Evolutionary conservation across 2,888 invertebrate genomes (phyloP), one percentile per base, ranked within the genome.

Genomic region (Podotricha telesiphe): DNA sequence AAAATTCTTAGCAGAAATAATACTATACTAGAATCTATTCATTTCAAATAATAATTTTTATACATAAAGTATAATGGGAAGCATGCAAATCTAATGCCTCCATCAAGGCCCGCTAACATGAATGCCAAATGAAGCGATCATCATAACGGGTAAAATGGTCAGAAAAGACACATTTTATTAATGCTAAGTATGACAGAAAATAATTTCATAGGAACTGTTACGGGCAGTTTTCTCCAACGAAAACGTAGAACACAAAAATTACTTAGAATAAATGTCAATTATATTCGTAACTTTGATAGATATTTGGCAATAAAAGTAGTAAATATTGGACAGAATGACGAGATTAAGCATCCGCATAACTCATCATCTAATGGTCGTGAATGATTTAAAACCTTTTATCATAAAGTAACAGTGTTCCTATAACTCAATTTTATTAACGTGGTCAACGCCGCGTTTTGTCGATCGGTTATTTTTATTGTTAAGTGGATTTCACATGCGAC

Each of bases 311-410:
- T 92, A 91, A 91, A 91, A 90, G 88, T 86, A 87, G 89, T 89
- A 89, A 90, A 90, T 90, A 91, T 89, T 82, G 83, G 77, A 80
- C 78, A 53, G 83, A 85, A 86, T 92, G 90, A 91, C 89, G 91
- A 89, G 87, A 88, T 83, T 89, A 87, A 87, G 86, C 86, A 82
- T 86, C 78, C 84, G 79, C 83, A 89, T 91, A 91, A 92, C 88
- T 92, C 91, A 91, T 89, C 90, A 90, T 91, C 91, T 91, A 92
- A 91, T 92, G 90, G 92, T 87, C 84, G 83, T 84, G 88, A 86
- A 89, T 91, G 91, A 92, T 90, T 91, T 91, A 91, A 92, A 91
- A 86, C 89, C 90, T 91, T 91, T 91, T 91, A 92, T 91, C 92
- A 87, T 86, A 87, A 88, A 91, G 88, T 88, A 87, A 84, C 91